phyloP scores from a whole-genome alignment of 2,113 vertebrate genomes.

The Illadopsis cleaveri region DNA sequence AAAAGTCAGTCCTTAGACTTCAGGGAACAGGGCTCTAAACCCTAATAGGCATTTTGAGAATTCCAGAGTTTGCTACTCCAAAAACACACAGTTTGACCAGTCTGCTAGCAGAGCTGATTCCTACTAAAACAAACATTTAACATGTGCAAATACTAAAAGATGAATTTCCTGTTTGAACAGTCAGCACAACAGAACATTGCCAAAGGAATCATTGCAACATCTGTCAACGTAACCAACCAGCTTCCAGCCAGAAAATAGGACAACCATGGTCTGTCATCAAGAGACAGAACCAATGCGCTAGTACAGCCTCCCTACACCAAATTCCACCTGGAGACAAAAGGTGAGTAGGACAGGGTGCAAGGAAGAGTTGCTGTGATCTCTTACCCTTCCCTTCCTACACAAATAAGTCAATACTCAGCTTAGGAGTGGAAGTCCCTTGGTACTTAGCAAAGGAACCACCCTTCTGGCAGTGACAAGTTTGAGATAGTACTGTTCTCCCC shows the following conservation, averaged over 20 bases:
- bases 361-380: not conserved
- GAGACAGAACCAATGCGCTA: not conserved
- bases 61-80: conserved; percentile 3
- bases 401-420: not conserved
- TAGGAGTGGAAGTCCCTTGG: not conserved
- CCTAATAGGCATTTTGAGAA: not conserved
- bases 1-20: not conserved
- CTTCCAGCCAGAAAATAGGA: conserved; percentile 18
- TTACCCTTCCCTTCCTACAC: not conserved
- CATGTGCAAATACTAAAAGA: conserved; percentile 68
- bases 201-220: conserved; percentile 66
- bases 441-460: not conserved
- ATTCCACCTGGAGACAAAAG: not conserved
- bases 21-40: not conserved
- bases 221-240: conserved; percentile 47
- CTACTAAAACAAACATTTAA: conserved; percentile 61
- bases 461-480: not conserved
- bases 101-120: conserved; percentile 15
- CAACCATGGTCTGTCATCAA: not conserved
- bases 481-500: not conserved
- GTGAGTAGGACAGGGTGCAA: not conserved
- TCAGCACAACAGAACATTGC: conserved; percentile 53
- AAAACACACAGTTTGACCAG: conserved; percentile 38
- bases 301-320: not conserved
- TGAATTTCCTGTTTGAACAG: conserved; percentile 69